Evolutionary conservation across 2,797 vertebrate species (phyloP), one percentile per base, ranked within the genome.

Genomic region (Sebastes vulpes): DNA sequence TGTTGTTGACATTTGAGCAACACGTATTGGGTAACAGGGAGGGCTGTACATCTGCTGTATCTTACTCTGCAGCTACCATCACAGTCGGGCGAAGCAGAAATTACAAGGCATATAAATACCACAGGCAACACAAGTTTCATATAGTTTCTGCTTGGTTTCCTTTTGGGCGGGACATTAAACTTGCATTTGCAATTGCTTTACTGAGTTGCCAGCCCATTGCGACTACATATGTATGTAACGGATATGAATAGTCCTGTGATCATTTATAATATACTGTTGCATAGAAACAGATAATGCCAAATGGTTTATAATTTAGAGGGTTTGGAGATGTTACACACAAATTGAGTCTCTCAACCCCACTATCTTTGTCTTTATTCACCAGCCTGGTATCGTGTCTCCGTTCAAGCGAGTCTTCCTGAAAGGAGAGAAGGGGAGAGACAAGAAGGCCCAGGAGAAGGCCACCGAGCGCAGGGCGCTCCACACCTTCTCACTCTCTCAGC

Each of bases 321-420:
- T 20, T 7, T 66, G 35, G 14, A 31, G 20, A 32, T 32, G 18
- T 18, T 53, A 2, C 5, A 14, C 18, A 59, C 50, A 53, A 9
- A 21, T 10, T 5, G 18, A 23, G 56, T 58, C 1, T 8, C 2
- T 65, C 14, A 63, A 54, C 31, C 14, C 38, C 3, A 8, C 20
- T 54, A 6, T 81, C n/a, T 80, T 35, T 88, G 53, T 91, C 32
- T 93, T 75, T 60, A 3, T 88, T 93, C 78, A 29, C 79, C 89
- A 99, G 98, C 97, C 98, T 85, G 98, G 98, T 72, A 97, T 99
- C 25, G 98, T 98, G 94, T 99, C 98, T 82, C 99, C 99, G 5
- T 99, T 99, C 95, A 99, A 99, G 94, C 97, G 99, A 9, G 98
- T 99, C 88, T 99, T 99, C 96, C 96, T 98, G 93, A 99, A 99